Base-by-base conservation (phyloP, 2,113 vertebrate species). In the Petaurus breviceps region DNA sequence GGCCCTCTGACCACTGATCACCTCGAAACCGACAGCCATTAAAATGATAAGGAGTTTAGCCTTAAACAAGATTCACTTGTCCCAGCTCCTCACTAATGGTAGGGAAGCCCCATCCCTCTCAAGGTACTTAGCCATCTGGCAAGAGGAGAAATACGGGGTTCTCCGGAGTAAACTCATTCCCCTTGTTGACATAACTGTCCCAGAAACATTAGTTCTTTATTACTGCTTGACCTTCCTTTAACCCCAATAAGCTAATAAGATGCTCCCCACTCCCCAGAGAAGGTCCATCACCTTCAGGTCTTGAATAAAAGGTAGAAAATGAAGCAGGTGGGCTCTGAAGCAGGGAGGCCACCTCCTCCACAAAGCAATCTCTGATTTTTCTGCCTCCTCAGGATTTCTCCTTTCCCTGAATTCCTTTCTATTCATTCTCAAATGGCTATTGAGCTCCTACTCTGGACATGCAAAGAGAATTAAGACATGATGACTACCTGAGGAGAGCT, bases 11-110 rank as follows among this genome's bases (percentile, higher is more conserved):
- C 68, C 95, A 91, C 43, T 52, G 54, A 94, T 96, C 90, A 94
- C 37, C 52, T 50, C 16, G 47, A 94, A 95, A 92, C 19, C 37
- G 10, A 31, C 22, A 90, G 26, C 54, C 95, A 93, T 94, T 94
- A 96, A 94, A 97, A 94, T 46, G 51, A 95, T 92, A 95, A 93
- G 43, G 53, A 89, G 95, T 57, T 94, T 9, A 49, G 89, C 90
- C 97, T 97, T 97, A 94, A 97, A 93, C 47, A 92, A 49, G 90
- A 95, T 50, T 89, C 68, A 1, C 5, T 84, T 23, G 6, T 5
- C 3, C 23, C 96, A 94, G 55, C 90, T 96, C 89, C 53, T 90
- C 55, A 12, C 90, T 92, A 92, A 96, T 61, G 94, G 53, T 46
- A 91, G 95, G 24, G 54, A 92, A 61, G 19, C n/a, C 93, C 55